A percentile compares a stretch with the other conserved stretches of the same genome.
Evolutionary conservation across 2,113 vertebrate genomes (phyloP).

Genomic region (Hyla sarda): DNA sequence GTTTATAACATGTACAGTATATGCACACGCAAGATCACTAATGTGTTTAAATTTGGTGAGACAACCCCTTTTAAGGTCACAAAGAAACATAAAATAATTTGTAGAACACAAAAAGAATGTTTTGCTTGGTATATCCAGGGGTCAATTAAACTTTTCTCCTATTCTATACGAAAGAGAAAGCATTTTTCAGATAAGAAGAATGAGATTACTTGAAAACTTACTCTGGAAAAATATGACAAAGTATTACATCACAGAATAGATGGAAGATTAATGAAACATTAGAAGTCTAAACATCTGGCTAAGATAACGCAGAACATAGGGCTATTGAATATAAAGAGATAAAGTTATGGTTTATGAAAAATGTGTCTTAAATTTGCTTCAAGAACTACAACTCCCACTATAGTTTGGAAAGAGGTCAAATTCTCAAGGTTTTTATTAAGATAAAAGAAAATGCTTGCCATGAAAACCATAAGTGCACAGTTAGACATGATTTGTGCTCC

Average conservation of each 20-base stretch:
- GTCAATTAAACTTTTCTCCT: conserved; percentile 2
- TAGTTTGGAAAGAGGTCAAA: neutral
- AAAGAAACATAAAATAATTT: conserved; percentile 3
- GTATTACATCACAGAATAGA: conserved; percentile 43
- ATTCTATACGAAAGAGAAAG: neutral
- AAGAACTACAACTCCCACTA: conserved; percentile 21
- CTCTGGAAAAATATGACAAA: conserved; percentile 42
- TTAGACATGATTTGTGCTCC: neutral
- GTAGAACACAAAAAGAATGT: neutral
- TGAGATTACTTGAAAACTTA: conserved; percentile 26
- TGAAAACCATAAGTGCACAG: neutral
- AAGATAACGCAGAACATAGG: conserved; percentile 11
- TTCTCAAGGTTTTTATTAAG: neutral
- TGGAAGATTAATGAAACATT: conserved; percentile 45
- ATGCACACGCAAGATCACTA: no score
- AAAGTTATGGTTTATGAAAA: neutral
- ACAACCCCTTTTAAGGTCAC: neutral
- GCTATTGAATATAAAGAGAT: conserved; percentile 25
- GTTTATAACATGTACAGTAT: no score
- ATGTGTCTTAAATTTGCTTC: conserved; percentile 8
- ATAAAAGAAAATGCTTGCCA: neutral
- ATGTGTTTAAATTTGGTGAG: no score
- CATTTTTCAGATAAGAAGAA: conserved; percentile 40
- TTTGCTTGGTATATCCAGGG: neutral
- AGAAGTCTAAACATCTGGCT: conserved; percentile 35